Evolutionary conservation across 1,140 invertebrate genomes (phyloP), one percentile per base, ranked within the genome.

Genomic region (Aphelenchoides besseyi): DNA sequence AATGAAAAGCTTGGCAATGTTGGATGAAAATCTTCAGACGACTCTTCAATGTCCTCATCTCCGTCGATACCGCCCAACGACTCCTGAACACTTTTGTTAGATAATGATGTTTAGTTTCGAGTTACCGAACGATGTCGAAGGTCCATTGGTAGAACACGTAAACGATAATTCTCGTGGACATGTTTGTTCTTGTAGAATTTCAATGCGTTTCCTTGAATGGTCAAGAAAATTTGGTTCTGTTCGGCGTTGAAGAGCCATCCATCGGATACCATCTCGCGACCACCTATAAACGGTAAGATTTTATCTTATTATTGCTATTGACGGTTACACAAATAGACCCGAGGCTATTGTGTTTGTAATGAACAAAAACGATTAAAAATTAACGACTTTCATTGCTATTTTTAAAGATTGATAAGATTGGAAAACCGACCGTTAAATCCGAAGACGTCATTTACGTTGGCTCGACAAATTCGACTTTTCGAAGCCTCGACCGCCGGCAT

Each of bases 101-200:
- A 73, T n/a, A n/a, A n/a, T 74, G 26, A 8, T 33, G 35, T 32
- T 32, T 41, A 26, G 18, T 30, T 32, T 32, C 32, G 3, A 68
- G 81, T 69, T 36, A 82, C 82, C 64, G 74, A 48, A 59, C 70
- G 76, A 61, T 79, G 76, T 3, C 82, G 53, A 18, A 83, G 57
- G 70, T 83, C 82, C 30, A 83, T 37, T 8, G 82, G 77, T 16
- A 75, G 71, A 57, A 83, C 72, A 63, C 78, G 78, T 32, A 83
- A 63, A 0, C 77, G 67, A 61, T 81, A 84, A 35, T 73, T 68
- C 57, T 79, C 59, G 1, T 71, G 32, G 0, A 70, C 69, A 62
- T 81, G 74, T 16, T 74, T 62, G 9, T 61, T 64, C 64, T 83
- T 83, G 68, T 81, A 84, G 64, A 84, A 83, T 64, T 84, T 83